These are phyloP conservation scores for Caenorhabditis macrosperma DNA, from an alignment of 2,888 invertebrate genomes.

Conservation along the genomic window DNA sequence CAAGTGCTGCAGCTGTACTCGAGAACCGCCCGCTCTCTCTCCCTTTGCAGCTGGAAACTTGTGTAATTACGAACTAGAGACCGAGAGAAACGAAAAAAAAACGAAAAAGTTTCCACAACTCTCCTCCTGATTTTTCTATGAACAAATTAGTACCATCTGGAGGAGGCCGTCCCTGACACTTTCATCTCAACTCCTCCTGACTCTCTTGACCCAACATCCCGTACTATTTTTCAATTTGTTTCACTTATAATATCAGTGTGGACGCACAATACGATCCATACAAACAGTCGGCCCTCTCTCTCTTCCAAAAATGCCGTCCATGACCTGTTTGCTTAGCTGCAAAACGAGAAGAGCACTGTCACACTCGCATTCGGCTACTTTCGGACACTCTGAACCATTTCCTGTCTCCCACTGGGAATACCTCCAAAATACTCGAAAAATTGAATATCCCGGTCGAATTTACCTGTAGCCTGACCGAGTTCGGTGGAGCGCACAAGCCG, in stretches of 20 bases:
- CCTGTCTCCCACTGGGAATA: background rate
- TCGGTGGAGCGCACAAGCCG: constrained; percentile 8
- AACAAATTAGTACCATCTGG: too few species aligned
- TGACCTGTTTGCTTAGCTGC: constrained; percentile 57
- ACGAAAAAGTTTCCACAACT: too few species aligned
- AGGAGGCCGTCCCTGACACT: too few species aligned
- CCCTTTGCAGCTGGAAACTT: constrained; percentile 43
- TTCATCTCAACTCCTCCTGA: too few species aligned
- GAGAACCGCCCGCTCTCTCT: constrained; percentile 6
- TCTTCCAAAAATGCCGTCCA: constrained; percentile 47
- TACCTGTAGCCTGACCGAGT: background rate
- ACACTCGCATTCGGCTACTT: constrained; percentile 34
- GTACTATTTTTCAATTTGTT: constrained; percentile 12
- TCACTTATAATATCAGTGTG: constrained; percentile 26
- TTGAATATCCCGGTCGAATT: constrained; percentile 4
- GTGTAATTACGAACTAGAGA: background rate
- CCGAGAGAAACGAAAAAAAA: too few species aligned
- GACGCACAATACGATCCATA: constrained; percentile 44
- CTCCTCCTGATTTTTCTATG: too few species aligned
- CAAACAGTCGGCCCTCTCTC: constrained; percentile 40
- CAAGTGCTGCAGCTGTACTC: constrained; percentile 32
- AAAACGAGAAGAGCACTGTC: constrained; percentile 36
- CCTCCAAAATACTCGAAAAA: constrained; percentile 5
- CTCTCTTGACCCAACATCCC: background rate
- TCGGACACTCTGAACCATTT: constrained; percentile 17